Base-by-base conservation (phyloP, 2,888 invertebrate genomes). In the Mayetiola destructor region DNA sequence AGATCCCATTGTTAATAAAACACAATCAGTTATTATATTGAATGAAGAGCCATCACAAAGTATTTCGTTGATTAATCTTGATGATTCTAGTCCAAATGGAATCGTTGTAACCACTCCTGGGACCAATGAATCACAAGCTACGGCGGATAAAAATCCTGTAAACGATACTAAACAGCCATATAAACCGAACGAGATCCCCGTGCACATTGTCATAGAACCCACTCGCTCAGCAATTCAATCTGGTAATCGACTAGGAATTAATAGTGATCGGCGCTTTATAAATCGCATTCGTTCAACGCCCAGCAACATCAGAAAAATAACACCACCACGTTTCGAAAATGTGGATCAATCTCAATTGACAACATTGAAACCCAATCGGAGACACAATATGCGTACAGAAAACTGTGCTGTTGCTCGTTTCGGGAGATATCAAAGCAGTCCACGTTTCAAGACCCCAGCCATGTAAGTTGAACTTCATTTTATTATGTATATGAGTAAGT, bases 131-230 rank as follows among this genome's bases (percentile, higher is more conserved):
- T 27, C 48, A 23, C 27, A 27, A 1, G 29, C 48, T n/a, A 16
- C 23, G 14, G 6, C 27, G 5, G 48, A 23, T 4, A 48, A 48
- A 16, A 16, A 27, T 27, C 48, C 23, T 32, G 6, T 32, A 12
- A 12, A 8, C 14, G 27, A 16, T 27, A n/a, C 48, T 10, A 21
- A 42, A 42, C 23, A 48, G 16, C 48, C 48, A 48, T 23, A 14
- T 6, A 48, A 56, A 52, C 48, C 39, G 9, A 29, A 57, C 54
- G 39, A 59, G 40, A 59, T 59, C 40, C 59, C 59, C 14, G 59
- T 59, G 21, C 55, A 59, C 29, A 53, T 59, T 18, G 29, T 59
- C 3, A 57, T 59, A 20, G 59, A 59, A 30, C 56, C 57, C 36
- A 36, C 12, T 12, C 6, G 18, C 40, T 6, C 10, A 48, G 16